Base-by-base conservation (phyloP, 2,113 vertebrate genomes). In the Chloropsis cyanopogon region DNA sequence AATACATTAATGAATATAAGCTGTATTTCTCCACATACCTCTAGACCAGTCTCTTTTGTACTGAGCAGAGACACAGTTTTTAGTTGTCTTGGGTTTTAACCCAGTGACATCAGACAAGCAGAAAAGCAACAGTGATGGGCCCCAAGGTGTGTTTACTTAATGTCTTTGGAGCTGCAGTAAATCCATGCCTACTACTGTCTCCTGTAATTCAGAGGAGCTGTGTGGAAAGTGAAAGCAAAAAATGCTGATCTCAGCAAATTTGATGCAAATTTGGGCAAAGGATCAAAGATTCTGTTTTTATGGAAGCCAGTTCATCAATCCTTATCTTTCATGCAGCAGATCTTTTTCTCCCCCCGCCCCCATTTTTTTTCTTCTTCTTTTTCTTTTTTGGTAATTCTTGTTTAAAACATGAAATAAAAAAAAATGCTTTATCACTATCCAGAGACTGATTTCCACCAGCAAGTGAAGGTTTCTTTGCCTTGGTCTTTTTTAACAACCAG, bases 221-320 rank as follows among this genome's bases (percentile, higher is more conserved):
- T 31, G 15, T 35, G 41, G 41, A 94, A 83, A 71, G 23, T 31
- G 28, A 56, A 86, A 79, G 14, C 37, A 14, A 86, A 88, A 93
- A 75, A 44, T 11, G 31, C 31, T 78, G 64, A 86, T 41, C 54
- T 86, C 60, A 68, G 56, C 79, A 81, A 77, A 77, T 68, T 39
- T 60, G 17, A 11, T 33, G 69, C 11, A 89, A 75, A 71, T 78
- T 73, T 90, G 42, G 87, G 52, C 79, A 78, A 78, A 63, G 17
- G 19, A 93, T 92, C 66, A 94, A 83, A 92, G 79, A 59, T 33
- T 69, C 70, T 86, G 50, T 11, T 72, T 95, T 86, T 86, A 88
- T 72, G 61, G 52, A 88, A 93, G 33, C 24, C 52, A 71, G 31
- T 60, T 83, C 47, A 85, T 92, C 56, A 90, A 8, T 66, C 52